Evolutionary conservation across 2,113 vertebrate genomes (phyloP).

Genomic region (Hippocampus mohnikei): DNA sequence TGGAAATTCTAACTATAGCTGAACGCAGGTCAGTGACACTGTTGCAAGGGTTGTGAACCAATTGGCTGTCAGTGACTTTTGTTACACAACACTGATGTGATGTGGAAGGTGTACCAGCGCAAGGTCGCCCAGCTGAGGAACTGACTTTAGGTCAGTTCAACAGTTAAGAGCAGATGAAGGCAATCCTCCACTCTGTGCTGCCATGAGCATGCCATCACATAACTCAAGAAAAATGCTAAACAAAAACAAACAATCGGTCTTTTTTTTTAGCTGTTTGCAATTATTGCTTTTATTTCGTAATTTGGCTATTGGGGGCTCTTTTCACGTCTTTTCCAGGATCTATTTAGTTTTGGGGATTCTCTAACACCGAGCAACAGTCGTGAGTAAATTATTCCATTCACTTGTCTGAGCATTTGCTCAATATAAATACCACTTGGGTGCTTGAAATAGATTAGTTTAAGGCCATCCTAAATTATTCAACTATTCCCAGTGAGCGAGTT

Average conservation of each 20-base stretch:
- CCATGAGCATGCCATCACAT: constrained; percentile 17
- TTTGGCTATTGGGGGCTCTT: constrained; percentile 44
- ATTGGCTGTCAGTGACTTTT: constrained; percentile 53
- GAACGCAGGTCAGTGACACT: constrained; percentile 33
- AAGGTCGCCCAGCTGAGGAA: constrained; percentile 42
- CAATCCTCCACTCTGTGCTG: constrained; percentile 33
- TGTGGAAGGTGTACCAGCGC: constrained; percentile 51
- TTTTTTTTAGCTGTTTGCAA: constrained; percentile 23
- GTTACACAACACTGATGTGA: constrained; percentile 40
- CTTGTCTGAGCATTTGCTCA: constrained; percentile 71
- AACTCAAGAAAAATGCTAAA: too few relatives aligned
- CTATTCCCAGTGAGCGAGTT: constrained; percentile 67
- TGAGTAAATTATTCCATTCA: constrained; percentile 74
- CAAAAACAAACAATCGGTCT: constrained; percentile 20
- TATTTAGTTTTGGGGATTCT: constrained; percentile 46
- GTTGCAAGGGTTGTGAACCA: constrained; percentile 54
- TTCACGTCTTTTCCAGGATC: constrained; percentile 44
- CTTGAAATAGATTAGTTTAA: constrained; percentile 75
- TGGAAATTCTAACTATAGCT: constrained; percentile 46
- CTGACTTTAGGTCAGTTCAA: constrained; percentile 45
- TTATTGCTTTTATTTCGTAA: constrained; percentile 40
- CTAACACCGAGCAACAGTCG: constrained; percentile 57
- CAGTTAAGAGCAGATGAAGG: constrained; percentile 41
- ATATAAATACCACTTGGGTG: constrained; percentile 74
- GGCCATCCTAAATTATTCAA: constrained; percentile 73